Evolutionary conservation across 1,140 invertebrate genomes (phyloP).

Genomic region (Pseudomyrmex cubaensis): DNA sequence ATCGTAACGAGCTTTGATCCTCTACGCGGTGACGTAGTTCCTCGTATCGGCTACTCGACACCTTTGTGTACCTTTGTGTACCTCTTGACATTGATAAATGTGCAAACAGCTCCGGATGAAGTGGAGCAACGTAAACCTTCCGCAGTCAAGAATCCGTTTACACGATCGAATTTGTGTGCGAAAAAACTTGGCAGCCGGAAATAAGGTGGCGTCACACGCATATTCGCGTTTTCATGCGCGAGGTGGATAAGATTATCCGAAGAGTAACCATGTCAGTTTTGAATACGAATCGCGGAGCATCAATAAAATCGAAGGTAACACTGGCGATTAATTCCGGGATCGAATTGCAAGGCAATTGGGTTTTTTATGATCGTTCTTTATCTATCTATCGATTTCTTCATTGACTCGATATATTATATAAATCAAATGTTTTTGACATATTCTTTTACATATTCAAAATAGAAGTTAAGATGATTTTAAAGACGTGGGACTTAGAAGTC

Average conservation of each 20-base stretch:
- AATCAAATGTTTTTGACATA: neutral
- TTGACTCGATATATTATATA: neutral
- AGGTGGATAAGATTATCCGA: neutral
- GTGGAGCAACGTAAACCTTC: conserved; percentile 25
- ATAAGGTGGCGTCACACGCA: neutral
- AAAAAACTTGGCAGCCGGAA: conserved; percentile 46
- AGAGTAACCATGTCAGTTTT: neutral
- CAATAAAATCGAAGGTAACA: neutral
- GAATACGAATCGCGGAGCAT: neutral
- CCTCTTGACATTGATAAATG: conserved; percentile 42
- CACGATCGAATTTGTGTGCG: conserved; percentile 16
- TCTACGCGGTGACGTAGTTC: conserved; percentile 42
- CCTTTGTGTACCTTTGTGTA: conserved; percentile 73
- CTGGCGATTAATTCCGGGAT: neutral
- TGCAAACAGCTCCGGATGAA: conserved; percentile 62
- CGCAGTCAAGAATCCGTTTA: conserved; percentile 52
- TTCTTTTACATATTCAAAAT: neutral
- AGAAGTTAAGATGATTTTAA: neutral
- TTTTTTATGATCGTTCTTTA: neutral
- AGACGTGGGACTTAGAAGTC: conserved; percentile 14
- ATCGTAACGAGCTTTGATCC: conserved; percentile 75
- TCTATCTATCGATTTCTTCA: neutral
- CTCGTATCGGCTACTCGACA: conserved; percentile 72
- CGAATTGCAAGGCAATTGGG: neutral
- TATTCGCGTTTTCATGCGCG: neutral